Evolutionary conservation across 2,888 invertebrate species (phyloP).

Genomic region (Apodemia mormo): DNA sequence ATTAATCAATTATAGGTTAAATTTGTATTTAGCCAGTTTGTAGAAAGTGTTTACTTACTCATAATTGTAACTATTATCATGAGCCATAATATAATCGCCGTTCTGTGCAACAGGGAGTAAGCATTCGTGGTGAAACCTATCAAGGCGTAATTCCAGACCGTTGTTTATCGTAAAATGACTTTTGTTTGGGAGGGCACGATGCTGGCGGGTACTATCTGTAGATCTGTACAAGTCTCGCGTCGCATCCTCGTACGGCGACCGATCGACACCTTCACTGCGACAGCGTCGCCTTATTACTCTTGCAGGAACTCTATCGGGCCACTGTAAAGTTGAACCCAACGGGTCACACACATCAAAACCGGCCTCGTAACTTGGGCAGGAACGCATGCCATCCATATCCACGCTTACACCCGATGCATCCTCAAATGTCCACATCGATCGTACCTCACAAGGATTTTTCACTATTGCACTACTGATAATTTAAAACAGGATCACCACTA

Average conservation of each 20-base stretch:
- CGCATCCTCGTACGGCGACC: conserved; percentile 75
- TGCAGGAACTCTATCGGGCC: conserved; percentile 64
- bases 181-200: conserved; percentile 59
- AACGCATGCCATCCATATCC: conserved; percentile 75
- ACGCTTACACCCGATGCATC: conserved; percentile 65
- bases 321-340: conserved; percentile 66
- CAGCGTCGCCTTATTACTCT: conserved; percentile 73
- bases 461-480: conserved; percentile 67
- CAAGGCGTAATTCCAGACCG: conserved; percentile 47
- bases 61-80: conserved; percentile 58
- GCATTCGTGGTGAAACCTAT: conserved; percentile 66
- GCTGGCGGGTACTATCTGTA: conserved; percentile 55
- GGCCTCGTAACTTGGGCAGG: conserved; percentile 72
- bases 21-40: neutral
- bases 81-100: conserved; percentile 74
- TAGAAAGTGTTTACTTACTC: conserved; percentile 49
- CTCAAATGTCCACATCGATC: conserved; percentile 69
- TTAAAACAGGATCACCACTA: conserved; percentile 59
- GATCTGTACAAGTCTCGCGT: conserved; percentile 58
- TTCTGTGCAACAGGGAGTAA: conserved; percentile 63
- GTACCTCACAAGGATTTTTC: conserved; percentile 55
- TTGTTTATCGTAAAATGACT: conserved; percentile 68
- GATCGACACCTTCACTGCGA: conserved; percentile 75
- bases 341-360: conserved; percentile 75
- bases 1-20: conserved; percentile 20